Evolutionary conservation across 2,797 vertebrate genomes (phyloP).

Genomic region (Onychomys arenicola): DNA sequence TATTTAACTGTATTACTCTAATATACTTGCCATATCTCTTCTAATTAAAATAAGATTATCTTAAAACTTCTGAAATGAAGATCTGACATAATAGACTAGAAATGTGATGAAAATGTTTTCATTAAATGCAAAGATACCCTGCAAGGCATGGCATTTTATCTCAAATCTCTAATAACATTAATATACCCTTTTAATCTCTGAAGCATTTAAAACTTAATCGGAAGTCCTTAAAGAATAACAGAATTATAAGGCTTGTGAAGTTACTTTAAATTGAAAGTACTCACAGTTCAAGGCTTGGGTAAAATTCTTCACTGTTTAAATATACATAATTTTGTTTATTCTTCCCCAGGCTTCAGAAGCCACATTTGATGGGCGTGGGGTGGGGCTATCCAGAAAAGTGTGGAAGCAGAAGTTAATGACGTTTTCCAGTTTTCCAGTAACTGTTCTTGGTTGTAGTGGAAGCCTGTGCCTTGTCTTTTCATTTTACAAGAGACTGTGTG

Average conservation of each 20-base stretch:
- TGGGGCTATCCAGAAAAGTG: background rate
- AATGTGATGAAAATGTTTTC: conserved; percentile 90
- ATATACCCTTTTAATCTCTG: conserved; percentile 90
- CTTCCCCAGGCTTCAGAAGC: background rate
- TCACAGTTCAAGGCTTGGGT: conserved; percentile 70
- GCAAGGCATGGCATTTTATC: conserved; percentile 89
- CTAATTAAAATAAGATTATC: conserved; percentile 89
- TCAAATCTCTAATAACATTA: conserved; percentile 88
- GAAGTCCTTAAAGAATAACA: conserved; percentile 86
- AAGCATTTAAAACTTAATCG: conserved; percentile 88
- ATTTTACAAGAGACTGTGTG: background rate
- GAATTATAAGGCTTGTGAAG: conserved; percentile 83
- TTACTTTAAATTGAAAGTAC: conserved; percentile 80
- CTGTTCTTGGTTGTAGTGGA: background rate
- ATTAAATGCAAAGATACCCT: conserved; percentile 88
- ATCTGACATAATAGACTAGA: conserved; percentile 87
- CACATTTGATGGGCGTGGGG: background rate
- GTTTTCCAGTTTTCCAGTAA: conserved; percentile 35
- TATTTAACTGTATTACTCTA: conserved; percentile 82
- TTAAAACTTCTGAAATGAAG: conserved; percentile 86
- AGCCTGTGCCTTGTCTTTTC: background rate
- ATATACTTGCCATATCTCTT: conserved; percentile 84
- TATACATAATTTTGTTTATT: conserved; percentile 30
- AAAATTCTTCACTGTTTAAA: conserved; percentile 66
- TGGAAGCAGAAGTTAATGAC: background rate